Evolutionary conservation across 2,113 vertebrate species (phyloP).

Genomic region (Toxotes jaculatrix): DNA sequence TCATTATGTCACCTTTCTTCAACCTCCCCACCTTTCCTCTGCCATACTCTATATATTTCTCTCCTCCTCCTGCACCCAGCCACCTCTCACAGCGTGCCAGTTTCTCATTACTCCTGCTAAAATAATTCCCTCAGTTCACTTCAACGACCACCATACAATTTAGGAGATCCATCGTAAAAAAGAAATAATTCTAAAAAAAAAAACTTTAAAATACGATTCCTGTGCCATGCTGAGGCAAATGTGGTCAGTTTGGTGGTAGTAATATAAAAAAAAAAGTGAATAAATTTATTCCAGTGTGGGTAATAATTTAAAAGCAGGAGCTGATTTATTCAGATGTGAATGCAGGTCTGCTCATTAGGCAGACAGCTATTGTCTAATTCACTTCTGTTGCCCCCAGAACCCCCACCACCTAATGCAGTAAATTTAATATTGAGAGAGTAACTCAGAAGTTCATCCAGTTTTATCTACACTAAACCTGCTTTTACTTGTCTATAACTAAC

Average conservation of each 20-base stretch:
- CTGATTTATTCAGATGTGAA: conserved; percentile 48
- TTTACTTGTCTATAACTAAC: conserved; percentile 18
- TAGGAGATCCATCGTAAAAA: conserved; percentile 22
- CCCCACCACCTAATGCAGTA: conserved; percentile 18
- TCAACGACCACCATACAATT: conserved; percentile 14
- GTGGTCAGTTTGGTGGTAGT: conserved; percentile 7
- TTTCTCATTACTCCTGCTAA: conserved; percentile 45
- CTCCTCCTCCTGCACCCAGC: neutral
- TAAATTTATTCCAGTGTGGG: conserved; percentile 31
- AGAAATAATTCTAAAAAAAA: neutral
- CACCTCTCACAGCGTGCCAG: conserved; percentile 12
- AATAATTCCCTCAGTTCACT: conserved; percentile 45
- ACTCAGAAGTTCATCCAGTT: neutral
- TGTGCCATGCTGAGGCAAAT: conserved; percentile 28
- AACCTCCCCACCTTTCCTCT: conserved; percentile 55
- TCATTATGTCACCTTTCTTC: conserved; percentile 62
- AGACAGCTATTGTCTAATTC: conserved; percentile 48
- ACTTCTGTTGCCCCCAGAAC: conserved; percentile 22
- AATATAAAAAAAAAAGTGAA: conserved; percentile 11
- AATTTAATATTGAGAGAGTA: conserved; percentile 28
- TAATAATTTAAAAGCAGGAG: conserved; percentile 30
- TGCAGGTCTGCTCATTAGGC: conserved; percentile 28
- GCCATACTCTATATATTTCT: conserved; percentile 54
- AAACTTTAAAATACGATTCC: conserved; percentile 31
- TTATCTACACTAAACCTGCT: conserved; percentile 25